Percentiles rank a stretch among this genome's conserved stretches.
phyloP scores from a whole-genome alignment of 2,113 vertebrate species.

The Dolichotis patagonum region DNA sequence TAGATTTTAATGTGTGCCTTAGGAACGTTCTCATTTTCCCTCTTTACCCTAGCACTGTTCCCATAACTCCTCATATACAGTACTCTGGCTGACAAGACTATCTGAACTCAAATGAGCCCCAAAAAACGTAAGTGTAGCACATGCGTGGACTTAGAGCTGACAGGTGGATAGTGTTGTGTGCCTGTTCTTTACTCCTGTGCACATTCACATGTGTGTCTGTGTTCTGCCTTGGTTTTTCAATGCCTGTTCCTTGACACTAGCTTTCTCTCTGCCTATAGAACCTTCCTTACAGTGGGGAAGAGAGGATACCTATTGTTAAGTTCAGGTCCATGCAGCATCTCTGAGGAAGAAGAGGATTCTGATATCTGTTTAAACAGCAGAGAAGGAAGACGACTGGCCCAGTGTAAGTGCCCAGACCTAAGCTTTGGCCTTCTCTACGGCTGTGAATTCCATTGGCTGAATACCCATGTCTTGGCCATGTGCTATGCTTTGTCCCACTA shows the following conservation, averaged over 20 bases:
- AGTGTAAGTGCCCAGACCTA: fast-evolving
- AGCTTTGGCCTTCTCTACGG: fast-evolving
- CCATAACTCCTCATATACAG: fast-evolving
- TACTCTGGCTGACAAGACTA: too few species aligned
- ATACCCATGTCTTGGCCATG: fast-evolving
- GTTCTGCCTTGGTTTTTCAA: fast-evolving
- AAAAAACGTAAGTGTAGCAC: not conserved
- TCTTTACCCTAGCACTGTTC: not conserved
- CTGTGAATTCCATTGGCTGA: fast-evolving
- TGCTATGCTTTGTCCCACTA: too few species aligned
- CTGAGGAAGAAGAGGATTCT: too few species aligned
- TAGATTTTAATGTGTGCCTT: fast-evolving
- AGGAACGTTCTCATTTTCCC: fast-evolving
- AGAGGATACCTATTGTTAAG: fast-evolving
- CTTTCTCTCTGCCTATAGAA: too few species aligned
- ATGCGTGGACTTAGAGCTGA: fast-evolving
- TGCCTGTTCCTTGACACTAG: fast-evolving
- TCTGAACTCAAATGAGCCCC: not conserved
- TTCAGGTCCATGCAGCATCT: too few species aligned
- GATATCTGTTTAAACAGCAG: not conserved
- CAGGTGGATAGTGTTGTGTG: fast-evolving
- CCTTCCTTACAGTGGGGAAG: fast-evolving
- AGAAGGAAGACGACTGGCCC: fast-evolving
- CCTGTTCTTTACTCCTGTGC: not conserved
- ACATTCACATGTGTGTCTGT: fast-evolving